A percentile compares a stretch with the other conserved stretches of the same genome.
These are phyloP conservation scores for Lycocerus yunnanus DNA, from an alignment of 2,888 invertebrate species.

Conservation along the genomic window DNA sequence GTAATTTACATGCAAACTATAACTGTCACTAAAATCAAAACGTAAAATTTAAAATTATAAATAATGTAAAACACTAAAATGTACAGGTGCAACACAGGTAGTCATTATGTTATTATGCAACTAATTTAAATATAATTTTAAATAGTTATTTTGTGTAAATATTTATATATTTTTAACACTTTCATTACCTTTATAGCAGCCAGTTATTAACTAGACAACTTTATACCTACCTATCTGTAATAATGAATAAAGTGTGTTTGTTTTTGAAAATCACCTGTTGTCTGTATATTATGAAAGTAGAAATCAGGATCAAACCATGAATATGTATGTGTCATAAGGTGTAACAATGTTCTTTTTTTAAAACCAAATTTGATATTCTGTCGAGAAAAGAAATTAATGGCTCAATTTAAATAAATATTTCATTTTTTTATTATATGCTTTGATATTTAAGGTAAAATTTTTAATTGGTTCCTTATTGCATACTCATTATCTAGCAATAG, in stretches of 20 bases:
- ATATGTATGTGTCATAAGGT: not conserved
- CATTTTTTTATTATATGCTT: not conserved
- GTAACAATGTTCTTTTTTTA: not conserved
- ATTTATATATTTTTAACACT: conserved; percentile 5
- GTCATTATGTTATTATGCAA: not conserved
- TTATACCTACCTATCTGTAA: not conserved
- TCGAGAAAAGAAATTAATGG: not conserved
- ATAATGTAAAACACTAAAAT: not conserved
- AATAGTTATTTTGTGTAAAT: not conserved
- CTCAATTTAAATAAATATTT: not conserved
- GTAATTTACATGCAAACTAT: not conserved
- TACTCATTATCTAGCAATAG: no score
- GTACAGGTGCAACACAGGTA: not conserved
- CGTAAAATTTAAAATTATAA: not conserved
- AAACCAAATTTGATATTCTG: not conserved
- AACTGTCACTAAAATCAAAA: not conserved
- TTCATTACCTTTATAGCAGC: not conserved
- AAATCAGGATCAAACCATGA: not conserved
- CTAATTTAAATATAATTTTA: not conserved
- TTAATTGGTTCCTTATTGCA: not conserved
- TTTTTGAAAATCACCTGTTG: not conserved
- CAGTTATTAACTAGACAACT: conserved; percentile 1
- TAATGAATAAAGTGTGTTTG: not conserved
- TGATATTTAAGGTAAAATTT: not conserved
- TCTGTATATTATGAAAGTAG: not conserved